Evolutionary conservation across 1,140 invertebrate genomes (phyloP), one percentile per base, ranked within the genome.

Genomic region (Trichonephila clavata): DNA sequence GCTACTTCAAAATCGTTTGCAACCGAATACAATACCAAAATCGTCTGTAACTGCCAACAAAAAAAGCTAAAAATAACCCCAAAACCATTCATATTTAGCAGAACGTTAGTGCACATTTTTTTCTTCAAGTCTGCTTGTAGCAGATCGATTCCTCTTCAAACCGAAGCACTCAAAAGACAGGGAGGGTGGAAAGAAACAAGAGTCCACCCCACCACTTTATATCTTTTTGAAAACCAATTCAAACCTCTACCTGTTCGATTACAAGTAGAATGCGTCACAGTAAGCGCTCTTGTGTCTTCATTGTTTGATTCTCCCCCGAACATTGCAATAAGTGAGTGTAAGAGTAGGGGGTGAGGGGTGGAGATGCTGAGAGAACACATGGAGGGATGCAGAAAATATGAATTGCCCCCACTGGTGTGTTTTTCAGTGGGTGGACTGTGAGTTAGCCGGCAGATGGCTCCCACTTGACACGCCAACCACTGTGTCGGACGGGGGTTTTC

Each of bases 401-500:
- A 77, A 90, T 90, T 59, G 5, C 81, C 77, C 68, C 71, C 77
- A 24, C 27, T 84, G 90, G 81, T 92, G 90, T 86, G 27, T 91
- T 83, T 91, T 91, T 91, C 90, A 91, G 77, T 81, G 80, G 90
- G 90, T 91, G 71, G 71, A 27, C 27, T 27, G 20, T 16, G 32
- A 24, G 60, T 83, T 63, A 60, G 27, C 7, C 43, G 90, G 90
- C 90, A 84, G 90, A 86, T 91, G 89, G 89, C 77, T 57, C 39
- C 77, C 61, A 92, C 81, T 86, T 92, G 80, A 92, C 81, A 83
- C 77, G 32, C 59, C 71, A 83, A 91, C 89, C 71, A 77, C 71
- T 77, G 71, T 77, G 71, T 77, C 86, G 63, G 61, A 21, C 16
- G 63, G 32, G 63, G 32, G 6, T 84, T n/a, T 16, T 24, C 1